phyloP scores from a whole-genome alignment of 2,797 vertebrate genomes.

The Pipistrellus kuhlii region DNA sequence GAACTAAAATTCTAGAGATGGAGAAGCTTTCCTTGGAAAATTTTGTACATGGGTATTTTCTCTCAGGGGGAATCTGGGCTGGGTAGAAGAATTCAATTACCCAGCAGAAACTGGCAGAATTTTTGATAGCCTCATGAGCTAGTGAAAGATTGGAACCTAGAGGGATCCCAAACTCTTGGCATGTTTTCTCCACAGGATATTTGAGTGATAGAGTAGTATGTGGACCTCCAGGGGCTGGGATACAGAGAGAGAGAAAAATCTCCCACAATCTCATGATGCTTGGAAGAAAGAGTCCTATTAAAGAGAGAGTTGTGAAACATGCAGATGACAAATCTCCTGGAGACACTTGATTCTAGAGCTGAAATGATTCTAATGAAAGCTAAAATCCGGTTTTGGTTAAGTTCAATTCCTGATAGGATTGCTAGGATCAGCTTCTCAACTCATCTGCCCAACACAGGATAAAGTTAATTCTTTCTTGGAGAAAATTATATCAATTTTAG shows the following conservation, averaged over 20 bases:
- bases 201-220: background rate
- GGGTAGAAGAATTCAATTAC: background rate
- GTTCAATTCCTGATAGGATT: background rate
- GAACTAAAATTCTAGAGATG: background rate
- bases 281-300: background rate
- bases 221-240: rapidly evolving
- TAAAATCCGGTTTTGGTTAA: background rate
- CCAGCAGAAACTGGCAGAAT: background rate
- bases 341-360: background rate
- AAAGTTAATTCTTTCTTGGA: background rate
- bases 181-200: background rate
- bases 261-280: background rate
- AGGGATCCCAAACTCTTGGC: background rate
- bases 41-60: background rate
- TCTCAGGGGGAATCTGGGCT: background rate
- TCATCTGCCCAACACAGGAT: background rate
- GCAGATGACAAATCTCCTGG: background rate
- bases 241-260: background rate
- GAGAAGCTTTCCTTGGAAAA: background rate
- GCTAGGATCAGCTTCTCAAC: background rate
- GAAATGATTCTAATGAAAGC: background rate
- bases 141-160: background rate
- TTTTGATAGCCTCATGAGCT: background rate
- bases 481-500: conserved; percentile 15
- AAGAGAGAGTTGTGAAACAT: background rate